phyloP scores from a whole-genome alignment of 2,113 vertebrate genomes.

The Orientallactaga bullata region DNA sequence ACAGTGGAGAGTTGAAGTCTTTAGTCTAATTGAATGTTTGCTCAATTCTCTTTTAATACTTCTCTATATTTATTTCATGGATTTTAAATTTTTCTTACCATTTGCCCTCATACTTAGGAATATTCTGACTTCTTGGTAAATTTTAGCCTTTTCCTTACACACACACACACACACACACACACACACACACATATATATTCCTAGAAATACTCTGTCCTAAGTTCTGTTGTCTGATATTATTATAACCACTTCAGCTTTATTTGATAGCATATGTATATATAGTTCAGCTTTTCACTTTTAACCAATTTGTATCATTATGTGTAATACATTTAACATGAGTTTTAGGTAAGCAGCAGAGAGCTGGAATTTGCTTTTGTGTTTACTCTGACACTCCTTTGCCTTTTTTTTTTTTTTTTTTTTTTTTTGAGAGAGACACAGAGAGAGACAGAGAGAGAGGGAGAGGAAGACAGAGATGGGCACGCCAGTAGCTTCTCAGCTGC shows the following conservation, averaged over 20 bases:
- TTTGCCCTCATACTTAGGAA: background rate
- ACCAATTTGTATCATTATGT: background rate
- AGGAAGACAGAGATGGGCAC: no score
- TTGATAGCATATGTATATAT: background rate
- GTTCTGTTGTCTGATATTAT: background rate
- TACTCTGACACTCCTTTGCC: background rate
- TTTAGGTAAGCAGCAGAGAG: background rate
- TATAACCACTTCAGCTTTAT: background rate
- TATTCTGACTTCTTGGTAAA: background rate
- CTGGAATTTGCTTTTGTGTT: background rate
- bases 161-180: no score
- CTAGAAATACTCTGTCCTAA: background rate
- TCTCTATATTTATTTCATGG: background rate
- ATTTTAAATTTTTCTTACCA: background rate
- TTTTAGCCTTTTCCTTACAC: background rate
- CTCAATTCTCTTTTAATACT: background rate
- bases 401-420: no score
- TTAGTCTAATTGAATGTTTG: background rate
- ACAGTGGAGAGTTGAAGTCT: background rate
- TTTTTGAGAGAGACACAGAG: no score
- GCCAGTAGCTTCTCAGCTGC: no score
- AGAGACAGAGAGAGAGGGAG: no score
- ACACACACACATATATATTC: no score
- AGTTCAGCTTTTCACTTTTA: slow-evolving; percentile 1
- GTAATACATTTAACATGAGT: background rate